Percentiles rank a stretch among this genome's conserved stretches.
Evolutionary conservation across 2,113 vertebrate species (phyloP).

Genomic region (Semnornis frantzii): DNA sequence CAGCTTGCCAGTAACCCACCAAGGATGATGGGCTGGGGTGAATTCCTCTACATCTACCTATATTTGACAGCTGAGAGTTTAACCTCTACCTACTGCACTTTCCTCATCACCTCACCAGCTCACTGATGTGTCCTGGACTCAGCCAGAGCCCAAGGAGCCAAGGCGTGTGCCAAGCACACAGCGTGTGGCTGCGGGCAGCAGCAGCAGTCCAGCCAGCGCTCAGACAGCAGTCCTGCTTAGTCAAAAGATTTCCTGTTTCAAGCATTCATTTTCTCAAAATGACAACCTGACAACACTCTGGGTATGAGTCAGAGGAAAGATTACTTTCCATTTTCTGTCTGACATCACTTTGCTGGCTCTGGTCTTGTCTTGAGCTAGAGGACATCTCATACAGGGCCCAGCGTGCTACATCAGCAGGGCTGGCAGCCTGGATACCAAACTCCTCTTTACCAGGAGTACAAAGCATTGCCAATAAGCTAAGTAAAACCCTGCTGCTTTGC

Average conservation of each 20-base stretch:
- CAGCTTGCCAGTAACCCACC: not conserved
- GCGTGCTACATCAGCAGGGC: not conserved
- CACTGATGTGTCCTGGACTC: not conserved
- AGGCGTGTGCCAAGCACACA: not conserved
- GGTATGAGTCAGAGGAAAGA: conserved; percentile 69
- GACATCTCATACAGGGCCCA: not conserved
- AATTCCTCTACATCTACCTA: not conserved
- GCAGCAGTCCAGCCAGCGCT: not conserved
- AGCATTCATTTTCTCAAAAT: conserved; percentile 66
- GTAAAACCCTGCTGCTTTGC: not conserved
- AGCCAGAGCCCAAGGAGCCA: not conserved
- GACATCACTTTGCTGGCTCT: not conserved
- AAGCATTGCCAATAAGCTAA: not conserved
- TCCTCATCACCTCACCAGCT: not conserved
- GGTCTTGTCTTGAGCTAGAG: not conserved
- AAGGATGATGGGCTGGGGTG: not conserved
- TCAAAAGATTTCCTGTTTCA: conserved; percentile 70
- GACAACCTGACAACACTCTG: conserved; percentile 55
- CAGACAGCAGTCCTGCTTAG: conserved; percentile 39
- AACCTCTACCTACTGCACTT: not conserved
- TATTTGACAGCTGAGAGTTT: not conserved
- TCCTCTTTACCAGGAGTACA: not conserved
- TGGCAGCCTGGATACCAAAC: not conserved
- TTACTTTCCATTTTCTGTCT: conserved; percentile 73
- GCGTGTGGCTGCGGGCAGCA: not conserved